Conservation (phyloP, 2,113 vertebrate species). For the Macaca fascicularis region DNA sequence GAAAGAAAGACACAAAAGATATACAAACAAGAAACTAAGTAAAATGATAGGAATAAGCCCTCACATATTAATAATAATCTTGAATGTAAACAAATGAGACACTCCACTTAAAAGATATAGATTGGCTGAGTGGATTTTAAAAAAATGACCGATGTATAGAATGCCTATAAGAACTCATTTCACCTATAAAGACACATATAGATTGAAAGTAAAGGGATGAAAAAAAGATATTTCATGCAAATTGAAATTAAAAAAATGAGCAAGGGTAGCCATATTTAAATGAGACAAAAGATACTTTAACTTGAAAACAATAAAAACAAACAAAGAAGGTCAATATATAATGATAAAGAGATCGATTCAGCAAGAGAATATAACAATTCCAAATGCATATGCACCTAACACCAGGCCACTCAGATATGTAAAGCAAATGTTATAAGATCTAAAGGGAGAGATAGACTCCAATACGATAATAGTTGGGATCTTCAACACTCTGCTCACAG, state of each 20-base stretch:
- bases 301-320: not conserved
- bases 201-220: not conserved
- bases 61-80: not conserved
- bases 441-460: not conserved
- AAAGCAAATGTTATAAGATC: not conserved
- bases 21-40: not conserved
- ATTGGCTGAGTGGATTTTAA: not conserved
- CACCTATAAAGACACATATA: not conserved
- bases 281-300: not conserved
- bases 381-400: not conserved
- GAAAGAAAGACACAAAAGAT: not conserved
- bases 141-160: not conserved
- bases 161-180: not conserved
- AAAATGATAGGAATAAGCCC: not conserved
- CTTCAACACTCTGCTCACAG: not conserved
- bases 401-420: not conserved
- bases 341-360: not conserved
- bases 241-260: not conserved
- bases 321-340: not conserved
- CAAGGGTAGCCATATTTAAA: not conserved
- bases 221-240: not conserved
- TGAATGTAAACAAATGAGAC: not conserved
- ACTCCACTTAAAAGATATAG: not conserved
- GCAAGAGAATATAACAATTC: not conserved
- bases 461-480: not conserved